phyloP scores from a whole-genome alignment of 2,113 vertebrate species.

The Mesoclemmys tuberculata region DNA sequence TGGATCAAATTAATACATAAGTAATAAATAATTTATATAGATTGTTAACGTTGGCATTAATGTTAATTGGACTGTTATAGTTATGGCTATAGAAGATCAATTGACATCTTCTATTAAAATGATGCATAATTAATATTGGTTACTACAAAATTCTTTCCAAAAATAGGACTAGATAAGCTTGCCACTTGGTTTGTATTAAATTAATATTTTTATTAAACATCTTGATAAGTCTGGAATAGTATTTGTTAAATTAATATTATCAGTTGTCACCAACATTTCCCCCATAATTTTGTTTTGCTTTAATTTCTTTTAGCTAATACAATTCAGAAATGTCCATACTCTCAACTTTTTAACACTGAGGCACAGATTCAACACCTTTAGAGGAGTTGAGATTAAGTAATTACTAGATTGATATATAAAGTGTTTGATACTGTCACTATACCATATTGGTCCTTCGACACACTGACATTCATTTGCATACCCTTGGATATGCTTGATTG shows the following conservation, averaged over 20 bases:
- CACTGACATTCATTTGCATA: not conserved
- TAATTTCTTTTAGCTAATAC: not conserved
- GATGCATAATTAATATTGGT: not conserved
- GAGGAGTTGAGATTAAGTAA: conserved; percentile 30
- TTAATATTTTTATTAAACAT: not conserved
- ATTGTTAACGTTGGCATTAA: not conserved
- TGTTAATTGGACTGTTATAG: not conserved
- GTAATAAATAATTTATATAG: not conserved
- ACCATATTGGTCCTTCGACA: conserved; percentile 4
- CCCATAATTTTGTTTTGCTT: not conserved
- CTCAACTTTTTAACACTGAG: conserved; percentile 14
- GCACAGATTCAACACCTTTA: conserved; percentile 10
- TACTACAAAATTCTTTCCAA: not conserved
- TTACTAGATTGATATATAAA: not conserved
- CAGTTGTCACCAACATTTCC: not conserved
- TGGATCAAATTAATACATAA: not conserved
- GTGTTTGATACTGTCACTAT: not conserved
- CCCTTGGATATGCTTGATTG: conserved; percentile 24
- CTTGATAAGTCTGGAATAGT: not conserved
- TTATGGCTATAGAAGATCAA: not conserved
- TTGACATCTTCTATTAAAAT: not conserved
- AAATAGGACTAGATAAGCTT: not conserved
- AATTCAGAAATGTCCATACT: not conserved
- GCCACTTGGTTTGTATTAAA: not conserved
- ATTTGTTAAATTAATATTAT: conserved; percentile 26